Evolutionary conservation across 2,797 vertebrate genomes (phyloP), one percentile per base, ranked within the genome.

Genomic region (Neosilurus hyrtlii): DNA sequence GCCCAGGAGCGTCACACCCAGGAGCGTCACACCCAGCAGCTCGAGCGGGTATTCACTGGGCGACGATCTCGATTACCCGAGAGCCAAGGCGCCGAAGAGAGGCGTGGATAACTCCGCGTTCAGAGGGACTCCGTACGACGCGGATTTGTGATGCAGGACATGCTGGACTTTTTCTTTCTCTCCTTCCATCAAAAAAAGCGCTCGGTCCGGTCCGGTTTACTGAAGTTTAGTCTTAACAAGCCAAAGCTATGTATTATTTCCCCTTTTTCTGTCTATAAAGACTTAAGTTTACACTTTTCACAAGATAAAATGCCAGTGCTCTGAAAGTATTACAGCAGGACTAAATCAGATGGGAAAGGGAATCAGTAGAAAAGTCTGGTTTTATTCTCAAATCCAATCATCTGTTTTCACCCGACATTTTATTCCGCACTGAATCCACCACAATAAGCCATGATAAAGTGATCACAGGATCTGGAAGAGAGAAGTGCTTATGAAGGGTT

Each of bases 51-150:
- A 94, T 62, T 89, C 92, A 3, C 0, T 92, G 85, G 93, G 95
- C 0, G 94, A 93, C 0, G 93, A 94, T 3, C 89, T 92, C 52
- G 93, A 94, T 54, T 95, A 94, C 82, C 94, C 94, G 2, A 82
- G 93, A 51, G 91, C 93, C 56, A 94, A 94, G 90, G 87, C 63
- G 12, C 51, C 10, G 57, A 80, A 87, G 4, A 85, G 4, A 9
- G 79, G 87, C 9, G 82, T 89, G 0, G 89, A 22, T 14, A 92
- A 92, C 89, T 89, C 87, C 6, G 85, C 90, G 0, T 88, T 89
- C 86, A 76, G 22, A 57, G 85, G 86, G 2, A 91, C 63, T 76
- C 93, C 94, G 0, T 93, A 92, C 1, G 95, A 95, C 16, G 90
- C 81, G 11, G 91, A 92, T 59, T 81, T 92, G 70, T 92, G 81